phyloP scores from a whole-genome alignment of 2,888 invertebrate species.

The Muscina levida region DNA sequence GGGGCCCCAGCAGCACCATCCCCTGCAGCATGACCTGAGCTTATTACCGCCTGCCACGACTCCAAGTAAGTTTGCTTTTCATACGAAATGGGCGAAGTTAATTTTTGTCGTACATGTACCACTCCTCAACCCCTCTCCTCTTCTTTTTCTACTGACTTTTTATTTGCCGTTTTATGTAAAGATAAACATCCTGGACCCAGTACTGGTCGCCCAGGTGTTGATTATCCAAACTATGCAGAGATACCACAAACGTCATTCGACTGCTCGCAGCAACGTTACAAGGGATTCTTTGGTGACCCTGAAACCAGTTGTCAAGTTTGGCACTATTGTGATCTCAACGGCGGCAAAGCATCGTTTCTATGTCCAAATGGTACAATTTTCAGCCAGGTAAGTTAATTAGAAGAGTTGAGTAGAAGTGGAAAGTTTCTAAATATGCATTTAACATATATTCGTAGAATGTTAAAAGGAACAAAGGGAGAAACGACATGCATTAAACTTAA shows the following conservation, averaged over 20 bases:
- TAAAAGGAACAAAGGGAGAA: too few relatives aligned
- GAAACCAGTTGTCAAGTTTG: conserved; percentile 94
- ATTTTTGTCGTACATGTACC: background rate
- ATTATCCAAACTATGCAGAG: conserved; percentile 88
- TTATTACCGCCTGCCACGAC: conserved; percentile 59
- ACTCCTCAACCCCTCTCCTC: background rate
- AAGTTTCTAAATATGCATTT: too few relatives aligned
- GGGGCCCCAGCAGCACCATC: conserved; percentile 35
- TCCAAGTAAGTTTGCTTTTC: conserved; percentile 71
- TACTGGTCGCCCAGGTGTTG: conserved; percentile 84
- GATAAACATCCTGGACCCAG: conserved; percentile 81
- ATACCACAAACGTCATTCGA: conserved; percentile 90
- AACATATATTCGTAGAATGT: too few relatives aligned
- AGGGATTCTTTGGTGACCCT: conserved; percentile 94
- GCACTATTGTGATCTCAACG: conserved; percentile 95
- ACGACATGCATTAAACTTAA: too few relatives aligned
- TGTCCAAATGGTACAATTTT: conserved; percentile 95
- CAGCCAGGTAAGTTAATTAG: conserved; percentile 86
- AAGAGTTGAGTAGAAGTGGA: too few relatives aligned
- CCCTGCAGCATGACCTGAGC: conserved; percentile 46
- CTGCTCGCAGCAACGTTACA: conserved; percentile 92
- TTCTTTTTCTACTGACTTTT: background rate
- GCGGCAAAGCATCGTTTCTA: conserved; percentile 93
- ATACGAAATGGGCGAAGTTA: too few relatives aligned
- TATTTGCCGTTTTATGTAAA: conserved; percentile 51